Percentiles rank a stretch among this genome's conserved stretches.
Conservation (phyloP, 2,113 vertebrate species). For the Psammodynastes pulverulentus region DNA sequence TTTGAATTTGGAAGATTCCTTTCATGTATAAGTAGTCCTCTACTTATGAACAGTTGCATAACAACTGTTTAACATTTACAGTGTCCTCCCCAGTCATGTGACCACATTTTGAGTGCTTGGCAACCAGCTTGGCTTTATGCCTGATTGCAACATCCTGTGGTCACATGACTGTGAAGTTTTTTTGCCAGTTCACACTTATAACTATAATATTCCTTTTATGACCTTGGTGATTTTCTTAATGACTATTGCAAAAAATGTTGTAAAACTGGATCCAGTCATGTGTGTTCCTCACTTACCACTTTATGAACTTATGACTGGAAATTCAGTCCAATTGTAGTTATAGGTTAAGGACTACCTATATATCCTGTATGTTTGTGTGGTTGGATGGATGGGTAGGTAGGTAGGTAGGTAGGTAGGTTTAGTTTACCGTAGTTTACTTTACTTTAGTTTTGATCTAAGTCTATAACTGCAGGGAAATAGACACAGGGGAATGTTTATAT, state of each 20-base stretch:
- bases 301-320: neutral
- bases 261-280: neutral
- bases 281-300: neutral
- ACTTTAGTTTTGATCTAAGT: neutral
- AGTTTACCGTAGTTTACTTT: neutral
- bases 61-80: too few species aligned
- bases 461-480: neutral
- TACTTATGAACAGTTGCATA: too few species aligned
- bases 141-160: neutral
- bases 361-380: neutral
- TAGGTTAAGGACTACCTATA: neutral
- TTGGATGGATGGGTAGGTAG: neutral
- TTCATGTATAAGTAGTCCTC: too few species aligned
- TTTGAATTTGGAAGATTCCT: too few species aligned
- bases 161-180: neutral
- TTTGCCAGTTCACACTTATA: neutral
- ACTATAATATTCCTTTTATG: neutral
- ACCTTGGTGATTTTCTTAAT: neutral
- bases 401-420: too few species aligned
- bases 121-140: too few species aligned
- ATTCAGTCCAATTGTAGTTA: neutral
- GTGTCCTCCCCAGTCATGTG: too few species aligned
- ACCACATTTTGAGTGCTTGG: too few species aligned
- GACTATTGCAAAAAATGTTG: neutral
- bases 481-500: neutral